Conservation (phyloP, 2,797 vertebrate genomes). For the Glossophaga mutica region DNA sequence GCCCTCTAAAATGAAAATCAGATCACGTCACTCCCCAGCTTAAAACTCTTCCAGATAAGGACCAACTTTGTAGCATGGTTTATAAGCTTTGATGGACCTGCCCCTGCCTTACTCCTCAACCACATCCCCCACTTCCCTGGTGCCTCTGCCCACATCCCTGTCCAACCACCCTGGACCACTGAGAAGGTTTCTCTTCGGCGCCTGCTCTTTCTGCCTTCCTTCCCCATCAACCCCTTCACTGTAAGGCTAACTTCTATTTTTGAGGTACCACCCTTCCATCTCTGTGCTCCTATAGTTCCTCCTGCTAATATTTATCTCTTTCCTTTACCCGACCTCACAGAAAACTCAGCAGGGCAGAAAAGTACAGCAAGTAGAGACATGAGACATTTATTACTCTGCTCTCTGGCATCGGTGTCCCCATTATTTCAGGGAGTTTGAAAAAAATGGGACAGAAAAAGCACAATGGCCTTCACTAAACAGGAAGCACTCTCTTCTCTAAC, state of each 20-base stretch:
- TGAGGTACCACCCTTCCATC: not conserved
- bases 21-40: not conserved
- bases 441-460: not conserved
- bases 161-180: not conserved
- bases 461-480: not conserved
- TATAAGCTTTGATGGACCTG: not conserved
- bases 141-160: rapidly evolving
- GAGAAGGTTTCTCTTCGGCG: not conserved
- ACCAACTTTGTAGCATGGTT: not conserved
- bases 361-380: not conserved
- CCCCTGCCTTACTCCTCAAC: not conserved
- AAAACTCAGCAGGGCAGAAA: not conserved
- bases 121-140: rapidly evolving
- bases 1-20: not conserved
- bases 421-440: not conserved
- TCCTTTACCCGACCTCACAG: not conserved
- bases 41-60: not conserved
- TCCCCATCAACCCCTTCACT: not conserved
- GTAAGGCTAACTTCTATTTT: not conserved
- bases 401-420: no score
- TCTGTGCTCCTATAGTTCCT: not conserved
- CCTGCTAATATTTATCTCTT: not conserved
- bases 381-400: not conserved
- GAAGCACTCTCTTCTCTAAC: not conserved
- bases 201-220: not conserved